A percentile compares a stretch with the other conserved stretches of the same genome.
Conservation (phyloP, 53 echinoderm and acorn worm genomes). For the Patiria pectinifera region DNA sequence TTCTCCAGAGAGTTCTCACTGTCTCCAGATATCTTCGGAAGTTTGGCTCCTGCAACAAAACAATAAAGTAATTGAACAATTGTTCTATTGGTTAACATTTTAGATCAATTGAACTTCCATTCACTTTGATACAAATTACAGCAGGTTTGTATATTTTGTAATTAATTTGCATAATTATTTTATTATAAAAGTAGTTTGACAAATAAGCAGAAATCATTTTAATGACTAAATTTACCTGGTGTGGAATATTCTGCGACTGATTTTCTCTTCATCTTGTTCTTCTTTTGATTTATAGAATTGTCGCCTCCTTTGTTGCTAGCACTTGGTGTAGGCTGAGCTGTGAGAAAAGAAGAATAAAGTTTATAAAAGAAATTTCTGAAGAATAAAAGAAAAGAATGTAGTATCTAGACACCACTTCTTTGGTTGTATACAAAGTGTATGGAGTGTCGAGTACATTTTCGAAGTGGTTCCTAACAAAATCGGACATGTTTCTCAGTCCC, state of each 20-base stretch:
- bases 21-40: conserved; percentile 12
- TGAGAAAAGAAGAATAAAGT: not conserved
- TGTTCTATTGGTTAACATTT: no score
- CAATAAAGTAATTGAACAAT: not conserved
- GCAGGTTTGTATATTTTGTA: no score
- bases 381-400: not conserved
- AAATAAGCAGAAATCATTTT: not conserved
- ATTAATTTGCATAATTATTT: no score
- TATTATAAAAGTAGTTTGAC: not conserved
- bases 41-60: conserved; percentile 41
- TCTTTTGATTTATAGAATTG: not conserved
- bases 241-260: not conserved
- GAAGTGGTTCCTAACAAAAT: no score
- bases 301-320: not conserved
- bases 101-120: no score
- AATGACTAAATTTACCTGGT: conserved; percentile 4
- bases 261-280: conserved; percentile 49
- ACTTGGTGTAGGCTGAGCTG: not conserved
- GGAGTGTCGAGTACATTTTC: no score
- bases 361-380: no score
- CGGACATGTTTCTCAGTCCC: no score
- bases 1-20: not conserved
- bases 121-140: no score
- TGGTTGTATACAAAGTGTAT: no score
- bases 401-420: no score